A percentile compares a stretch with the other conserved stretches of the same genome.
phyloP scores from a whole-genome alignment of 2,888 invertebrate species.

The Stomorhina lunata region DNA sequence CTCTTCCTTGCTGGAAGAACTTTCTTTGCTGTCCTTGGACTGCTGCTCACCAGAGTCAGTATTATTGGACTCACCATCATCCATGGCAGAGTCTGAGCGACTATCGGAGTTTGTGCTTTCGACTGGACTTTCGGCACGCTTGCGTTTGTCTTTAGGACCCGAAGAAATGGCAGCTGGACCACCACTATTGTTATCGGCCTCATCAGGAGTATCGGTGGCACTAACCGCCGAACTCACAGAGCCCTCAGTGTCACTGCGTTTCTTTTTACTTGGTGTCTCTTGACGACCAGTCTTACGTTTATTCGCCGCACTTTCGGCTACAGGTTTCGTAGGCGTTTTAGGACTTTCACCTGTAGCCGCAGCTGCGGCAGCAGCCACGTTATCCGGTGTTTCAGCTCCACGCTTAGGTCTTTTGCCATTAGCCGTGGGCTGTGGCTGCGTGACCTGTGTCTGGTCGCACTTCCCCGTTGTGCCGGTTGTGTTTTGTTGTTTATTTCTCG shows the following conservation, averaged over 20 bases:
- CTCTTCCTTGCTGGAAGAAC: conserved; percentile 72
- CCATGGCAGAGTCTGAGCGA: conserved; percentile 86
- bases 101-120: conserved; percentile 92
- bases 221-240: conserved; percentile 44
- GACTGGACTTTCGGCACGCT: conserved; percentile 85
- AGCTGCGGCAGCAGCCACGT: conserved; percentile 68
- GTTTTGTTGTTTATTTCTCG: conserved; percentile 91
- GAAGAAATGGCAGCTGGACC: conserved; percentile 65
- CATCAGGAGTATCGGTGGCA: conserved; percentile 58
- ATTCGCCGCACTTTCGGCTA: conserved; percentile 72
- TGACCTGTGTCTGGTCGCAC: conserved; percentile 70
- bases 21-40: conserved; percentile 78
- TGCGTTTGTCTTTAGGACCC: conserved; percentile 81
- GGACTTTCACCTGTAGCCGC: conserved; percentile 78
- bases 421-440: conserved; percentile 73
- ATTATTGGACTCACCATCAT: conserved; percentile 82
- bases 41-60: conserved; percentile 78
- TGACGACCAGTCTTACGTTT: conserved; percentile 80
- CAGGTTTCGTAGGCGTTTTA: conserved; percentile 76
- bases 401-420: conserved; percentile 83
- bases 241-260: conserved; percentile 80
- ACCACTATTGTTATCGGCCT: conserved; percentile 47
- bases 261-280: conserved; percentile 82
- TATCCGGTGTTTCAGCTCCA: conserved; percentile 83
- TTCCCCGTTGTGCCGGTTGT: conserved; percentile 69